Conservation (phyloP, 1,140 invertebrate species). For the Drosophila seguyi region DNA sequence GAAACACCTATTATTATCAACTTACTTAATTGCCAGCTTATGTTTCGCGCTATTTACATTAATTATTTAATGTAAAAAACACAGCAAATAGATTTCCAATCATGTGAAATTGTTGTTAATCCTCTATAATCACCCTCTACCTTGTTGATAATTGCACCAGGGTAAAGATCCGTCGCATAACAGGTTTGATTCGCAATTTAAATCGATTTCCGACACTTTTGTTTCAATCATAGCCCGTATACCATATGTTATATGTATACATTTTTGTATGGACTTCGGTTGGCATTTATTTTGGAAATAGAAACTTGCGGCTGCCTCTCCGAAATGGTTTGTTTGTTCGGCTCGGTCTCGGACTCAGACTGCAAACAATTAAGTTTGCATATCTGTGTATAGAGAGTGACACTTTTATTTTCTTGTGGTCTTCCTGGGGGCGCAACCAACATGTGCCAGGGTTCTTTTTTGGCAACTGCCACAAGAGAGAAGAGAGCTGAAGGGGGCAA, state of each 20-base stretch:
- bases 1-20: neutral
- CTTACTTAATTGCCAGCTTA: neutral
- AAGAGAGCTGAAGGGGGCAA: constrained; percentile 5
- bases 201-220: constrained; percentile 24
- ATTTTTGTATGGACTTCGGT: constrained; percentile 10
- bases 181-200: constrained; percentile 13
- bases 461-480: constrained; percentile 48
- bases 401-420: constrained; percentile 76
- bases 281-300: constrained; percentile 46
- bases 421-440: constrained; percentile 23
- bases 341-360: constrained; percentile 35
- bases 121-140: neutral
- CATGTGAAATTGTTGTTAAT: neutral
- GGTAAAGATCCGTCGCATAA: constrained; percentile 5
- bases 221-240: constrained; percentile 28
- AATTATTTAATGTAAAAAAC: neutral
- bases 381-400: constrained; percentile 58
- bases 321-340: constrained; percentile 48
- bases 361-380: constrained; percentile 75
- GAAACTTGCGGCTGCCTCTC: constrained; percentile 33
- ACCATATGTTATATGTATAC: constrained; percentile 5
- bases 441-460: constrained; percentile 38
- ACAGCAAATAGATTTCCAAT: neutral
- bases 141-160: neutral
- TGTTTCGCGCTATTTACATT: neutral